Evolutionary conservation across 2,113 vertebrate species (phyloP).

Genomic region (Antechinus flavipes): DNA sequence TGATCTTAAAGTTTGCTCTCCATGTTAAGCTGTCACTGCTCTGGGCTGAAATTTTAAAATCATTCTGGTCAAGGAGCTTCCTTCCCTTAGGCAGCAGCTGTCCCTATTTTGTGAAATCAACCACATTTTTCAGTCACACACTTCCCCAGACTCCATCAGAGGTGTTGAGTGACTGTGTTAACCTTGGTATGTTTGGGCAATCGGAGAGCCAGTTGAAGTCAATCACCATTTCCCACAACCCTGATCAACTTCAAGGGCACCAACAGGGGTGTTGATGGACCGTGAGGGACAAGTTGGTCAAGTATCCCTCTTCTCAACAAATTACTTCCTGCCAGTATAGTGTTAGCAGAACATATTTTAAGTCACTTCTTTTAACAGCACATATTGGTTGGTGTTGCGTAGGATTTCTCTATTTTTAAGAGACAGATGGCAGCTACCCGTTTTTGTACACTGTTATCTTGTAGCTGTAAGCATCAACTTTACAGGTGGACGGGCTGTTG

Average conservation of each 20-base stretch:
- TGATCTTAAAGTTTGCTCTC: neutral
- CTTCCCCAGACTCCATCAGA: constrained; percentile 74
- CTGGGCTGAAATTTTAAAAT: constrained; percentile 59
- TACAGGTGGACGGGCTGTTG: constrained; percentile 59
- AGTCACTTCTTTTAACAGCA: constrained; percentile 70
- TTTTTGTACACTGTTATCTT: constrained; percentile 69
- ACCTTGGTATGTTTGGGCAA: constrained; percentile 78
- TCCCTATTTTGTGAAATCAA: constrained; percentile 67
- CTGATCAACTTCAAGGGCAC: constrained; percentile 71
- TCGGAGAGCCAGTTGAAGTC: constrained; percentile 75
- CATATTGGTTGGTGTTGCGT: constrained; percentile 67
- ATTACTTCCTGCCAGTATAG: constrained; percentile 72
- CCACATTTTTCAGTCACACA: constrained; percentile 72
- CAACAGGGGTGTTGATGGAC: constrained; percentile 62
- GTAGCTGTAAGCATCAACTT: constrained; percentile 60
- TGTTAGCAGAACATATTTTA: constrained; percentile 73
- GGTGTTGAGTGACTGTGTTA: constrained; percentile 78
- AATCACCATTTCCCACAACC: constrained; percentile 74
- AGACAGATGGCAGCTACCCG: constrained; percentile 73
- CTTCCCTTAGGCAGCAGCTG: constrained; percentile 59
- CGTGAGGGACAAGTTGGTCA: constrained; percentile 69
- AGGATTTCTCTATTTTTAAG: constrained; percentile 62
- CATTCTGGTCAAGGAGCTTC: constrained; percentile 52
- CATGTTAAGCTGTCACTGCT: neutral
- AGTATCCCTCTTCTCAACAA: constrained; percentile 66